Evolutionary conservation across 2,113 vertebrate genomes (phyloP), one percentile per base, ranked within the genome.

Genomic region (Urocynchramus pylzowi): DNA sequence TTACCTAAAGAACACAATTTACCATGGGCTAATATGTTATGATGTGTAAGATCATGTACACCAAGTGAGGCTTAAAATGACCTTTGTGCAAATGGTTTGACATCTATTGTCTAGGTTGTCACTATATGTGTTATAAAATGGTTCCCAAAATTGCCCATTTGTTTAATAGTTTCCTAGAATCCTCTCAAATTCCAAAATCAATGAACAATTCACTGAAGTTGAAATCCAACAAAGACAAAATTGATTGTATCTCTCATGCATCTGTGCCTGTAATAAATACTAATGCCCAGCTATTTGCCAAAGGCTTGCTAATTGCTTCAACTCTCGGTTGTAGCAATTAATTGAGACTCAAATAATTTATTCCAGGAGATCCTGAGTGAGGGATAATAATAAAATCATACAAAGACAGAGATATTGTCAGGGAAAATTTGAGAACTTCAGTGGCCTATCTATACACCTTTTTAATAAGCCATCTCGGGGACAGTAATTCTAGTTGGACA

Each of bases 151-250:
- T 67, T 75, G 8, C 35, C 35, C 65, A 47, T 89, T 93, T 92
- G 44, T 93, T 96, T 95, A 96, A 94, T 67, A 80, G 81, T 94
- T 97, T 96, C 89, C 84, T 95, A 91, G 67, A 91, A 96, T 87
- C 67, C 33, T 90, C 63, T 94, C 84, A 88, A 94, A 91, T 95
- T 96, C 84, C 84, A 93, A 95, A 91, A 97, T 95, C 94, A 96
- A 94, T 96, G 93, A 94, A 91, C 78, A 95, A 69, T 86, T 92
- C 90, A 86, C 31, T 80, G 79, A 86, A 83, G 71, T 50, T 86
- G 52, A 93, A 95, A 92, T 92, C 45, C 83, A 90, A 23, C 93
- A 91, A 85, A 91, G 95, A 61, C 35, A 91, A 91, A 97, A 96
- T 87, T 93, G 87, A 96, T 89, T 83, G 33, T 27, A 61, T 57